Base-by-base conservation (phyloP, 2,113 vertebrate genomes). In the Tachysurus vachellii region DNA sequence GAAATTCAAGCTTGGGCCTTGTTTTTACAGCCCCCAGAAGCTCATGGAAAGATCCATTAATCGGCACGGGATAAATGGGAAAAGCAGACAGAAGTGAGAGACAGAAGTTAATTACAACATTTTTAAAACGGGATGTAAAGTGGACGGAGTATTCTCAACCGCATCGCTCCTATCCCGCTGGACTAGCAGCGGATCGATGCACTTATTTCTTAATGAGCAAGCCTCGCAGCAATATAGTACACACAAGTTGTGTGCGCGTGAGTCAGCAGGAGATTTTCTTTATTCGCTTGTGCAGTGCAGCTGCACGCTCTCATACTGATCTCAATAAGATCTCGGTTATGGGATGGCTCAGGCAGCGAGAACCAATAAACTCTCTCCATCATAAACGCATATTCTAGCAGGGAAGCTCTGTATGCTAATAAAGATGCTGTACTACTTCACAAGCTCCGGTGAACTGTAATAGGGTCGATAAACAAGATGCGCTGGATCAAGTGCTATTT, bases 301-400 rank as follows among this genome's bases (percentile, higher is more conserved):
- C 56, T 75, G 91, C 92, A 13, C 71, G 90, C 91, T 91, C 92
- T 91, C 90, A 91, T 91, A 92, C 93, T 92, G 89, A 90, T 88
- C 87, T 88, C 86, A 91, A 92, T 94, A 95, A 94, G 90, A 93
- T 92, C 89, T 77, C 79, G 90, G 87, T 94, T 95, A 95, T 95
- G 94, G 93, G 92, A 94, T 92, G 91, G 90, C 91, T 91, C 86
- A 91, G 89, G 92, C 31, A 59, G 90, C 86, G 47, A 83, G 89
- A 76, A 68, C 85, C 61, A 83, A 91, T 91, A 91, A 91, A 89
- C 91, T 73, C 59, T 62, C 7, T n/a, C 61, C 31, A 14, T 80
- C 16, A 23, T 5, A 54, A 80, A 80, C 53, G 56, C 16, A 19
- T n/a, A 56, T 31, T 80, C 53, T 56, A 17, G n/a, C 7, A 4